Percentiles rank a stretch among this genome's conserved stretches.
These are phyloP conservation scores for Drosophila truncata DNA, from an alignment of 1,140 invertebrate genomes.

Conservation along the genomic window DNA sequence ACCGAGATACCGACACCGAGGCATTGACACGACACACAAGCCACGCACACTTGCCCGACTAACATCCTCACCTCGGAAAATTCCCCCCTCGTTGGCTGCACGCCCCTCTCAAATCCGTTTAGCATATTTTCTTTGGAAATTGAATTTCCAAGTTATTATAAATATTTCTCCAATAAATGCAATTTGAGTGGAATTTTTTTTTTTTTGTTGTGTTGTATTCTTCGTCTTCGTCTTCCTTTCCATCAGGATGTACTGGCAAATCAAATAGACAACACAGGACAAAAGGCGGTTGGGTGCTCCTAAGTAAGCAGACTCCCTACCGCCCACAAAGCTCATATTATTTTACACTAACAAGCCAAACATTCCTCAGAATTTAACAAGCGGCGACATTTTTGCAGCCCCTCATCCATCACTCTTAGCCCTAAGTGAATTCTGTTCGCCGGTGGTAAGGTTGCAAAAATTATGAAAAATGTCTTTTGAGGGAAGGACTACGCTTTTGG, in stretches of 20 bases:
- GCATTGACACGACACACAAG: slow-evolving; percentile 45
- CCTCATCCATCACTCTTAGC: slow-evolving; percentile 47
- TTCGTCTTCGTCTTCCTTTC: slow-evolving; percentile 10
- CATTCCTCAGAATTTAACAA: slow-evolving; percentile 67
- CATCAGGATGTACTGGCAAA: slow-evolving; percentile 37
- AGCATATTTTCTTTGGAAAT: slow-evolving; percentile 82
- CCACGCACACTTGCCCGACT: slow-evolving; percentile 20
- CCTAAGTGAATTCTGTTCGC: slow-evolving; percentile 69
- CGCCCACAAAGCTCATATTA: slow-evolving; percentile 51
- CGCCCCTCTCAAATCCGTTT: slow-evolving; percentile 66
- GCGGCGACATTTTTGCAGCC: slow-evolving; percentile 60
- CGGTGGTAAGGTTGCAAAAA: slow-evolving; percentile 36
- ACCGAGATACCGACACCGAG: slow-evolving; percentile 16
- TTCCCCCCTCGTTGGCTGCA: slow-evolving; percentile 23
- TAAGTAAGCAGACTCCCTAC: slow-evolving; percentile 28
- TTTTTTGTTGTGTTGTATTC: slow-evolving; percentile 30
- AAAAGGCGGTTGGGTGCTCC: slow-evolving; percentile 9
- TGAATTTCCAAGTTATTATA: slow-evolving; percentile 83
- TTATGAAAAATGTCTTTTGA: slow-evolving; percentile 42
- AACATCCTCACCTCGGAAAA: slow-evolving; percentile 29
- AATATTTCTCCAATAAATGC: slow-evolving; percentile 78
- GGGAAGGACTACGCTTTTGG: slow-evolving; percentile 9
- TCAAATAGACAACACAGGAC: slow-evolving; percentile 51
- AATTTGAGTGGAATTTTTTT: slow-evolving; percentile 75
- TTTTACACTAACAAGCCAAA: slow-evolving; percentile 79